Evolutionary conservation across 2,113 vertebrate species (phyloP).

Genomic region (Piaya cayana): DNA sequence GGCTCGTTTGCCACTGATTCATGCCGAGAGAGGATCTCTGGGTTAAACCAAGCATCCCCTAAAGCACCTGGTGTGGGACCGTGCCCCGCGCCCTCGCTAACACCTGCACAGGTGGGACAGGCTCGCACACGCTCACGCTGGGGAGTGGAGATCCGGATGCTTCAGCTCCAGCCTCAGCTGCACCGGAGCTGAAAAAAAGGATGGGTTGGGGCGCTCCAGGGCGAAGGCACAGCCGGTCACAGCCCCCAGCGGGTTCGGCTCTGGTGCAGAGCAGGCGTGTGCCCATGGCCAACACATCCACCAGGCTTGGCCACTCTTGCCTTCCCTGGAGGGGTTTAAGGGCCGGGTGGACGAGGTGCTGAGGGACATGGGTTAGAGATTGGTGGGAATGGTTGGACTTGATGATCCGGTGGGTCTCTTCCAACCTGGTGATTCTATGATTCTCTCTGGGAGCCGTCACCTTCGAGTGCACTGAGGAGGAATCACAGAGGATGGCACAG

Average conservation of each 20-base stretch:
- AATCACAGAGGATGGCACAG: rapidly evolving
- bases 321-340: no score
- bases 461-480: rapidly evolving
- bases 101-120: rapidly evolving
- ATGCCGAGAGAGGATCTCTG: neutral
- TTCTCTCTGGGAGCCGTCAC: rapidly evolving
- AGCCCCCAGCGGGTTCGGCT: rapidly evolving
- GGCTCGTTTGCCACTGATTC: rapidly evolving
- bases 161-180: neutral
- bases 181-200: neutral
- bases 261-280: rapidly evolving
- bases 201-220: no score
- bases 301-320: neutral
- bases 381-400: no score
- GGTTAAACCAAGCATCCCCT: neutral
- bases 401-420: no score
- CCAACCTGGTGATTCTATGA: no score
- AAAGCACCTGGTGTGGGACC: rapidly evolving
- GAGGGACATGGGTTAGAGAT: no score
- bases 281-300: rapidly evolving
- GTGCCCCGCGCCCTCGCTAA: rapidly evolving
- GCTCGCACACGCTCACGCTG: rapidly evolving
- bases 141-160: neutral
- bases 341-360: no score
- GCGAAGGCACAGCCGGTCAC: rapidly evolving